Percentiles rank a stretch among this genome's conserved stretches.
Conservation (phyloP, 1,140 invertebrate species). For the Halesus radiatus region DNA sequence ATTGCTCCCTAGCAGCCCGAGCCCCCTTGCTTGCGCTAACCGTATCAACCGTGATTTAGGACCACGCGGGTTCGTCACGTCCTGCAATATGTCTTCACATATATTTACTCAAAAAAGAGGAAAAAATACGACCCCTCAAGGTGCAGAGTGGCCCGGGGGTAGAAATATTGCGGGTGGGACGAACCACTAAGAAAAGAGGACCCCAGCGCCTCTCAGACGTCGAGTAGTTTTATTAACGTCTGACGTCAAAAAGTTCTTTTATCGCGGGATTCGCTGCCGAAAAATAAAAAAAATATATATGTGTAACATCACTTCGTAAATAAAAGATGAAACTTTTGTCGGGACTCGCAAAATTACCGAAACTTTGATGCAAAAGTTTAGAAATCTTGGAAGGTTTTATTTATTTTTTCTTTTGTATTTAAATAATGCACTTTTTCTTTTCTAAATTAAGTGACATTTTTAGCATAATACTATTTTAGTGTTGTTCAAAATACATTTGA, state of each 20-base stretch:
- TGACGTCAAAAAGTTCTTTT: conserved; percentile 45
- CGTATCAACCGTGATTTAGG: conserved; percentile 51
- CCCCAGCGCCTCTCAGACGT: conserved; percentile 27
- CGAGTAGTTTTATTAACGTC: conserved; percentile 52
- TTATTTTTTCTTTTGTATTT: too few species aligned
- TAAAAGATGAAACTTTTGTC: too few species aligned
- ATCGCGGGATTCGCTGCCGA: background rate
- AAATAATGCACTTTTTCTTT: background rate
- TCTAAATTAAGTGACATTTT: background rate
- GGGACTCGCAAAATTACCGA: too few species aligned
- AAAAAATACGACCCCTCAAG: conserved; percentile 22
- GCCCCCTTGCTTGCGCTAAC: conserved; percentile 26
- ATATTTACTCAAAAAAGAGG: conserved; percentile 55
- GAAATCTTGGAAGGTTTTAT: too few species aligned
- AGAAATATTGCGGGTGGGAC: background rate
- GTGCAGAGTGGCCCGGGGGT: background rate
- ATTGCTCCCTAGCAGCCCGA: background rate
- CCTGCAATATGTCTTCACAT: conserved; percentile 57
- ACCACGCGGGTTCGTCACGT: conserved; percentile 52
- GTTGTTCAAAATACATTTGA: too few species aligned
- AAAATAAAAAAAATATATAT: too few species aligned
- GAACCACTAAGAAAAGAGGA: conserved; percentile 21
- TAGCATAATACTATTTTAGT: background rate
- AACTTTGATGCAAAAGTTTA: too few species aligned
- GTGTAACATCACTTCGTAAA: too few species aligned